These are phyloP conservation scores for Chaunax sp. DNA, from an alignment of 2,797 vertebrate species.

Conservation along the genomic window DNA sequence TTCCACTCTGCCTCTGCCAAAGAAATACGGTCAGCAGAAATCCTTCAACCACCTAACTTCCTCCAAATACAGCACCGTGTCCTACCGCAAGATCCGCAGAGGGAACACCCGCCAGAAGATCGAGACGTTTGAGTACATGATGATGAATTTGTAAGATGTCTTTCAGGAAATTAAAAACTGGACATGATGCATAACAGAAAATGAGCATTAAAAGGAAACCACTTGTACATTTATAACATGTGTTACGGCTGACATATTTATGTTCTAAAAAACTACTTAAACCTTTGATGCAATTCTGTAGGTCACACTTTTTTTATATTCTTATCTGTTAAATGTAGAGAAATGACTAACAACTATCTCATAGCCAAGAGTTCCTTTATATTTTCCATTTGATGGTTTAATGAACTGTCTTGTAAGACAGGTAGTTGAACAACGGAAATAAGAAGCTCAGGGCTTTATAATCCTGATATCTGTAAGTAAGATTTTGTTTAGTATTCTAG, in stretches of 20 bases:
- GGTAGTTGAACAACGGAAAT: no score
- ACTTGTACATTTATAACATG: neutral
- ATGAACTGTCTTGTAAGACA: no score
- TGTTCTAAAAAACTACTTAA: constrained; percentile 17
- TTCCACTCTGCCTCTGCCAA: constrained; percentile 64
- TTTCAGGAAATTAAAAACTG: neutral
- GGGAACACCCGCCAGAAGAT: constrained; percentile 96
- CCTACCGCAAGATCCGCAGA: constrained; percentile 92
- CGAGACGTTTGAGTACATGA: constrained; percentile 92
- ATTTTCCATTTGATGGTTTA: no score
- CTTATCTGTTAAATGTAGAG: no score
- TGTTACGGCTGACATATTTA: constrained; percentile 8
- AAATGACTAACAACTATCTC: no score
- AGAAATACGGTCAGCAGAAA: constrained; percentile 73
- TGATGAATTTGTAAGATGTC: constrained; percentile 72
- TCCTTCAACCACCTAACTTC: constrained; percentile 86
- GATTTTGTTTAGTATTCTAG: constrained; percentile 6
- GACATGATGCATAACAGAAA: neutral
- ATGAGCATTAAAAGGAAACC: neutral
- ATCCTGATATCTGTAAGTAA: no score
- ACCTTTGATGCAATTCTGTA: neutral
- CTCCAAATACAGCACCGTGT: constrained; percentile 92
- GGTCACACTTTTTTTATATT: no score
- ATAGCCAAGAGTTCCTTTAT: no score
- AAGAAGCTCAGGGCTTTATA: no score